Evolutionary conservation across 2,797 vertebrate genomes (phyloP).

Genomic region (Danionella dracula): DNA sequence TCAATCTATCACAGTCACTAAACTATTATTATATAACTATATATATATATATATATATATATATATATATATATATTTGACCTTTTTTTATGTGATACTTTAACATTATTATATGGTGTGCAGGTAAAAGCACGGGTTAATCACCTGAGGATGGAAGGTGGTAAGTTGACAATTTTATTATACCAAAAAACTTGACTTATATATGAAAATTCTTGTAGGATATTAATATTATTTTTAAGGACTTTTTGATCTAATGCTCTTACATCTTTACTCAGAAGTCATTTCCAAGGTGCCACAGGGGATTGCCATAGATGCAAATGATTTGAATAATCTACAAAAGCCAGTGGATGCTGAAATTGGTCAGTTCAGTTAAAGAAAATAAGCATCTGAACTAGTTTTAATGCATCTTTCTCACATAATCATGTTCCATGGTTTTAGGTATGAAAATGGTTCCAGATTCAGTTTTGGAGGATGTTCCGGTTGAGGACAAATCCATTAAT

Average conservation of each 20-base stretch:
- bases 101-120: too few relatives aligned
- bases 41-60: too few relatives aligned
- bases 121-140: slow-evolving; percentile 40
- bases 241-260: background rate
- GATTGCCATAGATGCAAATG: background rate
- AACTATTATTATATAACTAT: too few relatives aligned
- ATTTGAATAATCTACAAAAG: background rate
- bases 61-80: too few relatives aligned
- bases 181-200: too few relatives aligned
- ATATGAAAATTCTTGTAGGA: too few relatives aligned
- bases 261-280: slow-evolving; percentile 5
- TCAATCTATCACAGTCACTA: too few relatives aligned
- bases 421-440: background rate
- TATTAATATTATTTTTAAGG: too few relatives aligned
- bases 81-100: too few relatives aligned
- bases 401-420: background rate
- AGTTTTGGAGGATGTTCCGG: slow-evolving; percentile 20
- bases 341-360: background rate
- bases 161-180: slow-evolving; percentile 39
- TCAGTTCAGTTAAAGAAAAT: background rate
- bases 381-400: background rate
- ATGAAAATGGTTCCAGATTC: slow-evolving; percentile 17
- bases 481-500: slow-evolving; percentile 39
- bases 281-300: slow-evolving; percentile 23
- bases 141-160: slow-evolving; percentile 37